Conservation (phyloP, 2,888 invertebrate species). For the Epirrhoe alternata region DNA sequence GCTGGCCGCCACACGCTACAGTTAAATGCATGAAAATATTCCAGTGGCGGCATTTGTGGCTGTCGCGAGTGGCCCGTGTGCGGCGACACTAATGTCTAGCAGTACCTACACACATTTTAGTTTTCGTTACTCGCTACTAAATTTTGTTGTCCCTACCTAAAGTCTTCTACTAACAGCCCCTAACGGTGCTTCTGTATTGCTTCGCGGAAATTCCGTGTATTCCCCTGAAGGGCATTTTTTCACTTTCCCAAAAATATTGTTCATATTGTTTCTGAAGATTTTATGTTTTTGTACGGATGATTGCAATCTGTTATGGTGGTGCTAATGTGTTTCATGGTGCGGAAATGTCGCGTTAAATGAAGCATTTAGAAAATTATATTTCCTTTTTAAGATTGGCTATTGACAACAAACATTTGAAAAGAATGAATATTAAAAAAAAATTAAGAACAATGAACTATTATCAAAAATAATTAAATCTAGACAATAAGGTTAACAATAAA, state of each 20-base stretch:
- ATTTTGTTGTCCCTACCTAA: slow-evolving; percentile 2
- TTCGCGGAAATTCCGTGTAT: slow-evolving; percentile 57
- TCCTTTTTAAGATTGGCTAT: slow-evolving; percentile 4
- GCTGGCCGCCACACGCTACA: no score
- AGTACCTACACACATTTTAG: neutral
- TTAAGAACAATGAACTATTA: neutral
- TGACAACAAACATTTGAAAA: neutral
- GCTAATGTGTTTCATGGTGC: slow-evolving; percentile 28
- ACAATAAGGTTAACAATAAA: no score
- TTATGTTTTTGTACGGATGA: slow-evolving; percentile 41
- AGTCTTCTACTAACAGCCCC: slow-evolving; percentile 23
- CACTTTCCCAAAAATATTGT: slow-evolving; percentile 54
- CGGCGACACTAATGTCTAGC: no score
- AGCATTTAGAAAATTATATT: slow-evolving; percentile 9
- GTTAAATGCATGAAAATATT: no score
- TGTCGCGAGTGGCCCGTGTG: no score
- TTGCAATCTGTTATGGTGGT: slow-evolving; percentile 41
- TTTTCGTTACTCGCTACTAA: neutral
- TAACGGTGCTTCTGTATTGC: slow-evolving; percentile 45
- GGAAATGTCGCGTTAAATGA: slow-evolving; percentile 2
- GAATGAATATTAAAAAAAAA: neutral
- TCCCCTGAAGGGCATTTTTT: slow-evolving; percentile 57
- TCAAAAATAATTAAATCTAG: no score
- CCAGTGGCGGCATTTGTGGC: no score
- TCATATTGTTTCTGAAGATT: slow-evolving; percentile 44